Evolutionary conservation across 1,140 invertebrate species (phyloP), one percentile per base, ranked within the genome.

Genomic region (Tachypleus tridentatus): DNA sequence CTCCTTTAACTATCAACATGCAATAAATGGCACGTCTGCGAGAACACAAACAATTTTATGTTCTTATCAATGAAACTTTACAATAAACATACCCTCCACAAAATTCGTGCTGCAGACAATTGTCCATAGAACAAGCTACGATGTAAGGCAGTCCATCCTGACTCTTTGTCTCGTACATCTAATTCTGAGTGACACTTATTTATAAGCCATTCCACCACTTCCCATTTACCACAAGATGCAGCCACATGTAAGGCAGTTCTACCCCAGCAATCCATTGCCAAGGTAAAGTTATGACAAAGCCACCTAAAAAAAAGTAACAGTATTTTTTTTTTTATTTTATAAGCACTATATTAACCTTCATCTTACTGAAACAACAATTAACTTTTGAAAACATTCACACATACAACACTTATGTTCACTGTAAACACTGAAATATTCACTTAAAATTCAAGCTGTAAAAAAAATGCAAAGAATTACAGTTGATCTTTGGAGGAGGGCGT

Each of bases 111-210:
- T 10, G 80, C 77, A 69, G 82, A 75, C 66, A 90, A 80, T 67
- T 89, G 85, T 3, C 87, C 87, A 79, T 87, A 88, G 76, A 86
- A 88, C 49, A 88, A 77, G 67, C 86, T 85, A 68, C 86, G 77
- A 75, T 90, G 88, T 11, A 89, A 74, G 0, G 87, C 79, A 10
- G 87, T 87, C 76, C 86, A 88, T 0, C 85, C 85, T 47, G 86
- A 88, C 75, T 88, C 87, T 1, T 73, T 67, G 74, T 89, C 87
- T 69, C 81, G 81, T 0, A 76, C 75, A 76, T 86, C 84, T 3
- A 85, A 71, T 71, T 84, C 81, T 3, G 80, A 78, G 61, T 83
- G 77, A 54, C 81, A 82, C 57, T 81, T 78, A 61, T 76, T 72
- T 4, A 86, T 67, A 3, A 90, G 74, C 87, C 87, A 89, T 70